Base-by-base conservation (phyloP, 2,888 invertebrate genomes). In the Scrobipalpa atriplicella region DNA sequence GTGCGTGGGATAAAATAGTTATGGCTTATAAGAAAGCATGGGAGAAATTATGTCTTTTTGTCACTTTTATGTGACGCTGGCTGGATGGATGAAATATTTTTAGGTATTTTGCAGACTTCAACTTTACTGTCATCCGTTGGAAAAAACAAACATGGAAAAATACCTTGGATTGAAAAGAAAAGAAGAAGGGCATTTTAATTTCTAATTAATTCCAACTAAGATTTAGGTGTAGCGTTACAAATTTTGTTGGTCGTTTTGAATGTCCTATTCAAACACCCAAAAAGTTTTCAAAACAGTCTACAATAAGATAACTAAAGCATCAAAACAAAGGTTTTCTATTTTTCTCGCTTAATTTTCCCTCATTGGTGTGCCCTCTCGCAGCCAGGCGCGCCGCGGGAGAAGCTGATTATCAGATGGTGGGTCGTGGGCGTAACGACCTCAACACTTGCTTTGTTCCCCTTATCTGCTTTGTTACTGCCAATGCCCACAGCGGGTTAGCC, bases 331-430 rank as follows among this genome's bases (percentile, higher is more conserved):
- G 16, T 38, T 58, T 13, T 36, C 58, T 56, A 56, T 36, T 58
- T 58, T 58, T 36, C 38, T n/a, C n/a, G 16, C 36, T 16, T 76
- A 73, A 77, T 77, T 75, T 75, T 69, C 68, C 38, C 70, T 74
- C 74, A 72, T 78, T 78, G n/a, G n/a, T 74, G 72, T 72, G 73
- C 74, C 73, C 71, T 73, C 70, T 72, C 64, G 29, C 39, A n/a
- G n/a, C n/a, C 47, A 62, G 60, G 69, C 75, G 67, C 65, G 71
- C 69, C 78, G 73, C 75, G 54, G 68, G 78, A 75, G 79, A 74
- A 47, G 10, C 73, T 74, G 74, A 73, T 74, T 75, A 74, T 70
- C 72, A 71, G 73, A 71, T 72, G 29, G 2, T 29, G 29, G n/a
- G n/a, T n/a, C 67, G 69, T 68, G 72, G 72, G 60, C 60, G 70